Evolutionary conservation across 2,888 invertebrate genomes (phyloP).

Genomic region (Dynastes grantii): DNA sequence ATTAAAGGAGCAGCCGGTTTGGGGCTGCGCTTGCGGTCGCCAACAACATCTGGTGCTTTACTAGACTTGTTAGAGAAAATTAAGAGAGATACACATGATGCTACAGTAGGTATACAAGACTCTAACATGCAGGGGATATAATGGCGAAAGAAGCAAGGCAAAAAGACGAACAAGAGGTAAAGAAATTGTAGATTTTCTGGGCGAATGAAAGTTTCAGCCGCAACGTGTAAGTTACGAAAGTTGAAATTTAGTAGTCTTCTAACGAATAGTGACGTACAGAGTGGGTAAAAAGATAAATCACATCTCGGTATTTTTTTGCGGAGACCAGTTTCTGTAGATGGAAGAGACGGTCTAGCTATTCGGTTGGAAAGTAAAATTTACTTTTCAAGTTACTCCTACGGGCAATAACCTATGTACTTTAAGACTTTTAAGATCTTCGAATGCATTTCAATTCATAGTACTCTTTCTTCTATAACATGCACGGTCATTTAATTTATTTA

Average conservation of each 20-base stretch:
- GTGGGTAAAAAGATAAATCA: no score
- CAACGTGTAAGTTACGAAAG: background rate
- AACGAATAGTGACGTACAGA: background rate
- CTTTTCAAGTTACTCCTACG: no score
- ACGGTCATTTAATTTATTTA: no score
- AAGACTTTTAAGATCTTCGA: no score
- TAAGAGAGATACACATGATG: background rate
- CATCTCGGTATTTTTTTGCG: no score
- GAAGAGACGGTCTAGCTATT: no score
- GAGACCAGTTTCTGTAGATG: no score
- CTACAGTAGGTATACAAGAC: background rate
- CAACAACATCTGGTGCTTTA: background rate
- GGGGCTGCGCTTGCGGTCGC: background rate
- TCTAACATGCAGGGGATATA: conserved; percentile 1
- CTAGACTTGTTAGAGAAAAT: conserved; percentile 14
- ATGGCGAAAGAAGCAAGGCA: background rate
- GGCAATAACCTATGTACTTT: no score
- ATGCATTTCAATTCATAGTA: no score
- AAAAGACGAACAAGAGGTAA: background rate
- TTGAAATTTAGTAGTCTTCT: background rate
- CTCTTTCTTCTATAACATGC: no score
- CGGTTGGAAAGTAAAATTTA: no score
- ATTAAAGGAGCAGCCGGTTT: conserved; percentile 11
- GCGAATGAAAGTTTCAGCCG: conserved; percentile 1
- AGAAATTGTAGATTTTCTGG: conserved; percentile 1